phyloP scores from a whole-genome alignment of 2,797 vertebrate species.

The Hyperoplus immaculatus region DNA sequence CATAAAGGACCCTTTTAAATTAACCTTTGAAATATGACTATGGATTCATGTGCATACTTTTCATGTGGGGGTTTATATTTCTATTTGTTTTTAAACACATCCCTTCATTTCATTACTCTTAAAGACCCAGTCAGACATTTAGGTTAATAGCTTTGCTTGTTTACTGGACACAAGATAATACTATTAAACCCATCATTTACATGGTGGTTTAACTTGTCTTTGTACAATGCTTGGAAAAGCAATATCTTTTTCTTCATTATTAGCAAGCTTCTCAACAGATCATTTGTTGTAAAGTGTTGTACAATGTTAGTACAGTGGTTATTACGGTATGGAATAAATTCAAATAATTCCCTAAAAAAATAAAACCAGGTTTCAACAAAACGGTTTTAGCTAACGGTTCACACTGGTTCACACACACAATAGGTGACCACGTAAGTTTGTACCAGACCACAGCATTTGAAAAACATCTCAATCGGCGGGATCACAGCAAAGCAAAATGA shows the following conservation, averaged over 20 bases:
- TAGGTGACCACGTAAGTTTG: not conserved
- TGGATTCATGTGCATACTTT: no score
- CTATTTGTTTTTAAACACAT: not conserved
- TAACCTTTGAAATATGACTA: not conserved
- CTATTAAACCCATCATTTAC: not conserved
- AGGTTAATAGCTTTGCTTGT: not conserved
- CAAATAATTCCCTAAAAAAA: no score
- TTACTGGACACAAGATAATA: not conserved
- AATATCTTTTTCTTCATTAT: no score
- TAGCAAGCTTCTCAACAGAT: no score
- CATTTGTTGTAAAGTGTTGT: no score
- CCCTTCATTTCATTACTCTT: not conserved
- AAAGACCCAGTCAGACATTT: conserved; percentile 1
- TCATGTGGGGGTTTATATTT: no score
- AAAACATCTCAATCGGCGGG: not conserved
- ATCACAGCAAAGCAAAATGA: not conserved
- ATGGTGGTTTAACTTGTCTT: not conserved
- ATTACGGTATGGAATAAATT: no score
- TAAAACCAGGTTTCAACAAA: not conserved
- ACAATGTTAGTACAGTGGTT: no score
- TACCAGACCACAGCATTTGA: not conserved
- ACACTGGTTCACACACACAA: not conserved
- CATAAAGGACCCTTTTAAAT: no score
- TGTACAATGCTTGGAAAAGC: not conserved
- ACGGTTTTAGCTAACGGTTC: not conserved